phyloP scores from a whole-genome alignment of 64 coral and sea anemone species.

The Porites lutea region DNA sequence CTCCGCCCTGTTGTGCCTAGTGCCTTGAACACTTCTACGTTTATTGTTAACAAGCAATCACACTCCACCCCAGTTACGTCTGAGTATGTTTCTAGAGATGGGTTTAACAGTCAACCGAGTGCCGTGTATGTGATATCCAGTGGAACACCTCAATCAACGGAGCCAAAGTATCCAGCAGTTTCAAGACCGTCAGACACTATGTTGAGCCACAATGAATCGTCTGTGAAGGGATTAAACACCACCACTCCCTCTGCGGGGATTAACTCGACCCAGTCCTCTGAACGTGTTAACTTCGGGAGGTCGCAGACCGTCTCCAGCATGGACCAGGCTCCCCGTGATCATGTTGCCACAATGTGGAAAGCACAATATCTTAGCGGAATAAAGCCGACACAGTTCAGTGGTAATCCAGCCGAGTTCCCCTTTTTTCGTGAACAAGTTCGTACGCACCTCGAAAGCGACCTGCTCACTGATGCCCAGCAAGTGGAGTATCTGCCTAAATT shows the following conservation, averaged over 20 bases:
- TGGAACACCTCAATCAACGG: not conserved
- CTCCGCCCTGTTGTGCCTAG: not conserved
- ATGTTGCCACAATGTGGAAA: slow-evolving; percentile 14
- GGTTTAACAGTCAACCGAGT: too few species aligned
- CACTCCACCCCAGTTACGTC: not conserved
- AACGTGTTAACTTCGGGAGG: too few species aligned
- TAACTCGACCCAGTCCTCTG: not conserved
- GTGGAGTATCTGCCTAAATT: slow-evolving; percentile 56
- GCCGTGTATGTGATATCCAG: too few species aligned
- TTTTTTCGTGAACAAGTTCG: slow-evolving; percentile 14
- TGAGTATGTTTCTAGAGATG: too few species aligned
- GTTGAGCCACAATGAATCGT: not conserved
- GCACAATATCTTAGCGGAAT: not conserved
- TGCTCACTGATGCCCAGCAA: slow-evolving; percentile 45
- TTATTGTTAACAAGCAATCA: not conserved
- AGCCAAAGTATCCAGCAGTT: not conserved
- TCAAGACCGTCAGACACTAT: too few species aligned
- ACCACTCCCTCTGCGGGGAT: not conserved
- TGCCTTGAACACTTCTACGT: not conserved
- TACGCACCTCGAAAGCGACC: slow-evolving; percentile 21
- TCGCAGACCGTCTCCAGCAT: too few species aligned
- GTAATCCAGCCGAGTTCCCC: too few species aligned
- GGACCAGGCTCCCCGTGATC: too few species aligned
- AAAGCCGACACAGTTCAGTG: too few species aligned
- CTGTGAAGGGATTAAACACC: not conserved